A percentile compares a stretch with the other conserved stretches of the same genome.
Evolutionary conservation across 2,113 vertebrate genomes (phyloP).

Genomic region (Corythornis cristatus): DNA sequence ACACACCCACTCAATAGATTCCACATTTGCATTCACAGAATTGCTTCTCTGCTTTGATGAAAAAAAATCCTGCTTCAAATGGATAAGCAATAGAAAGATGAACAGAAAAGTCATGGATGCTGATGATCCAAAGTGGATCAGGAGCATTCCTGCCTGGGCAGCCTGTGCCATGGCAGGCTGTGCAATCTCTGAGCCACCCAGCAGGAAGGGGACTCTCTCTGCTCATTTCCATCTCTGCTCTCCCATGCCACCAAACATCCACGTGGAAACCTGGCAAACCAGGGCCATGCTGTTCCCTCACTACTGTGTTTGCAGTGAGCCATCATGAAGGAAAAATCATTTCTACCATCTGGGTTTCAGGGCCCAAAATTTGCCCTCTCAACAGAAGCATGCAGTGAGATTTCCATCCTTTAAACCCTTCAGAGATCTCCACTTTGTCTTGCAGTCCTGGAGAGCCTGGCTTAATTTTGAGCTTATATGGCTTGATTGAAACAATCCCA

Average conservation of each 20-base stretch:
- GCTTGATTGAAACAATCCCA: neutral
- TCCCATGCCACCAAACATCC: neutral
- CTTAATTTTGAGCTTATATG: neutral
- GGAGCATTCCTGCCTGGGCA: neutral
- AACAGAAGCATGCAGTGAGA: neutral
- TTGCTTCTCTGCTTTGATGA: neutral
- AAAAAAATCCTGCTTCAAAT: neutral
- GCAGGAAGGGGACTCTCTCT: neutral
- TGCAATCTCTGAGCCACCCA: neutral
- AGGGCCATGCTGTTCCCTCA: neutral
- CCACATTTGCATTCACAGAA: constrained; percentile 37
- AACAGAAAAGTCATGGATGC: neutral
- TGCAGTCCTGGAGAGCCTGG: neutral
- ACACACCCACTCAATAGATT: constrained; percentile 8
- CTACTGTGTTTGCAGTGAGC: neutral
- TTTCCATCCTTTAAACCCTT: neutral
- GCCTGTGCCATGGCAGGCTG: neutral
- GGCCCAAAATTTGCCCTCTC: neutral
- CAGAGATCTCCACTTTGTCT: neutral
- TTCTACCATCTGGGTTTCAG: neutral
- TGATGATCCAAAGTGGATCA: neutral
- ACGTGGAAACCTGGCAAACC: accelerated
- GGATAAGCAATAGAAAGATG: neutral
- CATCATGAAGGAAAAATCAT: neutral
- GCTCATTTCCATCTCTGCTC: neutral